Base-by-base conservation (phyloP, 2,113 vertebrate species). In the Sebastes fasciatus region DNA sequence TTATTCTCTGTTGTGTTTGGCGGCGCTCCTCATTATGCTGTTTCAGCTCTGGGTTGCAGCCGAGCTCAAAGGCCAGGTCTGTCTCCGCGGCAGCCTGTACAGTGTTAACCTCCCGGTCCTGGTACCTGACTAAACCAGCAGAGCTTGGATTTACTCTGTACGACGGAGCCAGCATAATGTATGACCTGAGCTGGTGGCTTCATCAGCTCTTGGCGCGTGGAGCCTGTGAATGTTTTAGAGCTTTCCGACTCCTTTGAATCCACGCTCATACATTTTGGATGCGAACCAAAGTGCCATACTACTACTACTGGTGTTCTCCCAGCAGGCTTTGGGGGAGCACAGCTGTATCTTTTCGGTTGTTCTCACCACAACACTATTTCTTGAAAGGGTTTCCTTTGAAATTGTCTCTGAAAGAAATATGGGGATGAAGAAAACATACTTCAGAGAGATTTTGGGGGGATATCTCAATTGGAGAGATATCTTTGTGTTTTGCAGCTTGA, bases 191-290 rank as follows among this genome's bases (percentile, higher is more conserved):
- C 70, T 12, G 48, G 70, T 55, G 87, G 64, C 75, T 86, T 79
- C 77, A 71, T 85, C 61, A 19, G 64, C 74, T 77, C 60, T 77
- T 67, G 78, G 75, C 78, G 0, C 26, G 1, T 17, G 48, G 43
- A 78, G 62, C 60, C 52, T 71, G 83, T 80, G 89, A 84, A 83
- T 88, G 83, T 76, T 83, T 81, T n/a, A 54, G 79, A 83, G 79
- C 80, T 85, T 86, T 71, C 68, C 9, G 9, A 51, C 63, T 85
- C 62, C 62, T 83, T 89, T 86, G 67, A 89, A 85, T 88, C 71
- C 2, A 2, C 9, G 23, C 75, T 90, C 86, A 77, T 83, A 42
- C 84, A 82, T 88, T 86, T 77, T 88, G 82, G 76, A 83, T 79
- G 66, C 14, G 46, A 80, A 85, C 84, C 87, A 87, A 83, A 6